Evolutionary conservation across 1,140 invertebrate species (phyloP).

Genomic region (Sinonovacula constricta): DNA sequence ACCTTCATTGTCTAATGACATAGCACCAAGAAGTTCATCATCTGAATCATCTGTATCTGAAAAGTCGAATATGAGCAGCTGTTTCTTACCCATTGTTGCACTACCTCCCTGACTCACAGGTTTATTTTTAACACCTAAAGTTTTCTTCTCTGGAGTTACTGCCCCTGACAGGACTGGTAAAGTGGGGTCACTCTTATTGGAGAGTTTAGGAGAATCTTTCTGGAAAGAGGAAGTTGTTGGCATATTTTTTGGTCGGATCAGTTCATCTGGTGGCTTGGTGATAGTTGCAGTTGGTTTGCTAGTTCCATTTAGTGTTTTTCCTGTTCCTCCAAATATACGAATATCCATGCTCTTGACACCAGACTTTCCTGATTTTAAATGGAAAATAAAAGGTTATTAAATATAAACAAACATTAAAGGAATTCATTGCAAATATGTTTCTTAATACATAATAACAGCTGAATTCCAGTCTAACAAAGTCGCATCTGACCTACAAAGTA

Average conservation of each 20-base stretch:
- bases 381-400: too few species aligned
- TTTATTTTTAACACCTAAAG: constrained; percentile 31
- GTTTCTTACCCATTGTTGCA: constrained; percentile 11
- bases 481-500: too few species aligned
- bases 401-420: too few species aligned
- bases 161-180: constrained; percentile 3
- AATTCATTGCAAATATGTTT: too few species aligned
- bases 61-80: constrained; percentile 1
- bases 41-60: constrained; percentile 34
- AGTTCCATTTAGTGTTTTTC: constrained; percentile 21
- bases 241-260: background rate
- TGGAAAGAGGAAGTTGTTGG: background rate
- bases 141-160: constrained; percentile 21
- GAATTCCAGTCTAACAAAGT: too few species aligned
- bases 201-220: background rate
- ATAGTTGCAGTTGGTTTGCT: background rate
- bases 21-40: constrained; percentile 15
- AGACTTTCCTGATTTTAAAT: constrained; percentile 38
- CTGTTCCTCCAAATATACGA: constrained; percentile 49
- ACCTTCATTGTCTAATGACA: constrained; percentile 7
- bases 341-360: constrained; percentile 47
- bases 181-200: background rate
- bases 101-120: constrained; percentile 39
- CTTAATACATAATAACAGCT: too few species aligned
- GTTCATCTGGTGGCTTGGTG: background rate